Conservation (phyloP, 2,113 vertebrate species). For the Lagenorhynchus albirostris region DNA sequence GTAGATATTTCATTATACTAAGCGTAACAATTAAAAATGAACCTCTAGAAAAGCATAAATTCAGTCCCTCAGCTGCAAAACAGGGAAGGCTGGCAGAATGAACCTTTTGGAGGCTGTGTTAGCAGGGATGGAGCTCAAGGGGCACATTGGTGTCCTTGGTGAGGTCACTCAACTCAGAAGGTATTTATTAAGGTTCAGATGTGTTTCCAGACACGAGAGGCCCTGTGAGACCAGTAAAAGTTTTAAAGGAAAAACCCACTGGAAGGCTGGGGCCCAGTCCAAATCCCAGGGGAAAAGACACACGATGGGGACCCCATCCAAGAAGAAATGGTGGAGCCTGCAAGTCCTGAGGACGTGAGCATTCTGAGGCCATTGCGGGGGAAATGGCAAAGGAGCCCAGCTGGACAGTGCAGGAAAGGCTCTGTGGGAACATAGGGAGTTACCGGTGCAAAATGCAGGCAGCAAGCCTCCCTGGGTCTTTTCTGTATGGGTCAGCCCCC, state of each 20-base stretch:
- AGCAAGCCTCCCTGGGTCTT: not conserved
- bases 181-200: not conserved
- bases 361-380: not conserved
- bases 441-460: not conserved
- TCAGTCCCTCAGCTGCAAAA: not conserved
- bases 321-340: not conserved
- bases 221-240: not conserved
- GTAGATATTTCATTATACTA: not conserved
- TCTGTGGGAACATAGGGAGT: not conserved
- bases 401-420: not conserved
- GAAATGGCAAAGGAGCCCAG: not conserved
- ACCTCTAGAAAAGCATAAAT: not conserved
- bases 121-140: not conserved
- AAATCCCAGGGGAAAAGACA: not conserved
- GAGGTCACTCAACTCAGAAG: not conserved
- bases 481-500: not conserved
- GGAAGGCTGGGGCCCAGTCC: not conserved
- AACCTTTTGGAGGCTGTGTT: not conserved
- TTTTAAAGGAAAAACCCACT: not conserved
- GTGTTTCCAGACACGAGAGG: not conserved
- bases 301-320: not conserved
- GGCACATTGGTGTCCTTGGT: accelerated
- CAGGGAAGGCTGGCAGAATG: accelerated
- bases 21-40: not conserved
- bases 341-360: not conserved